A percentile compares a stretch with the other conserved stretches of the same genome.
These are phyloP conservation scores for Sinosuthora webbiana DNA, from an alignment of 2,113 vertebrate genomes.

Conservation along the genomic window DNA sequence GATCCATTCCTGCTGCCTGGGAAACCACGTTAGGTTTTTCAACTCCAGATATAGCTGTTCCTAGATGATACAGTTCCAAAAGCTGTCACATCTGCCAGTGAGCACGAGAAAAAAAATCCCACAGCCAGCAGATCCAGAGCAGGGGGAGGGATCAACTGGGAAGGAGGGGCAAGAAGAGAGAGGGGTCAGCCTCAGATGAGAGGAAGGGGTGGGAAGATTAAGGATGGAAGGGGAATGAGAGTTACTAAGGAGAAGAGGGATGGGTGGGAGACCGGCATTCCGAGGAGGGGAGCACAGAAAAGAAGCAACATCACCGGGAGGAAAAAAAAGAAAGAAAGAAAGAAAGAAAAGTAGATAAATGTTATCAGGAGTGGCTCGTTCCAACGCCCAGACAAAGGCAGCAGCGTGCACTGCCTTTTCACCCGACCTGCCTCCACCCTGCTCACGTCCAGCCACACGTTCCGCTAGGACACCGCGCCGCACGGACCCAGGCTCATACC, in stretches of 20 bases:
- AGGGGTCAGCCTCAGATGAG: conserved; percentile 55
- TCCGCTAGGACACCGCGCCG: not conserved
- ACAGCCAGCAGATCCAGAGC: conserved; percentile 53
- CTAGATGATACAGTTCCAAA: conserved; percentile 50
- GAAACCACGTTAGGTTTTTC: conserved; percentile 58
- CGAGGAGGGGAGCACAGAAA: not conserved
- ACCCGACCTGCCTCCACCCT: not conserved
- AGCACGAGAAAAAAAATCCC: conserved; percentile 45
- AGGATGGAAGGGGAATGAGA: not conserved
- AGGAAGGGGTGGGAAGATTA: conserved; percentile 43
- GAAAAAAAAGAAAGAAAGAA: not conserved
- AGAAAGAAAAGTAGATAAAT: not conserved
- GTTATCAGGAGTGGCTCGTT: not conserved
- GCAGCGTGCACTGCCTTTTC: not conserved
- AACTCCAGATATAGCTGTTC: conserved; percentile 59
- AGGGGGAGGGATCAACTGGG: conserved; percentile 49
- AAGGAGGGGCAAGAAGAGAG: conserved; percentile 55
- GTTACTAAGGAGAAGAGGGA: not conserved
- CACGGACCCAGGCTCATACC: not conserved
- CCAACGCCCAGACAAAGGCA: not conserved
- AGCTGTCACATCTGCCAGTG: conserved; percentile 67
- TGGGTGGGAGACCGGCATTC: not conserved
- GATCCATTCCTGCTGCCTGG: conserved; percentile 64
- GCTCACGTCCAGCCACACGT: not conserved
- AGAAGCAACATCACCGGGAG: not conserved